Evolutionary conservation across 2,797 vertebrate genomes (phyloP).

Genomic region (Coranthus polyacanthus): DNA sequence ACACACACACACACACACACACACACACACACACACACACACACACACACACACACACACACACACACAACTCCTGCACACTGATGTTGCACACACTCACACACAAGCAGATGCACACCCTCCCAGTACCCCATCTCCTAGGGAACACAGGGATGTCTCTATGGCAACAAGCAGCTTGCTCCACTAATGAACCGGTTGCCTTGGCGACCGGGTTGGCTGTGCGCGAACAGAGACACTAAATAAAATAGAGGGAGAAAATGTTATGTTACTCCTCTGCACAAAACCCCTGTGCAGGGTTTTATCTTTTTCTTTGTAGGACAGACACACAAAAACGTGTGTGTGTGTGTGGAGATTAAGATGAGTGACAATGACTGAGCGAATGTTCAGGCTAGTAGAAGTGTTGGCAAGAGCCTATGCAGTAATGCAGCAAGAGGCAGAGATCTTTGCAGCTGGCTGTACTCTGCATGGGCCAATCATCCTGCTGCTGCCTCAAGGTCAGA

Average conservation of each 20-base stretch:
- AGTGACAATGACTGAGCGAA: conserved; percentile 46
- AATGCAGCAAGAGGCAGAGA: conserved; percentile 38
- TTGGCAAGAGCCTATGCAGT: conserved; percentile 17
- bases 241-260: conserved; percentile 66
- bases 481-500: conserved; percentile 73
- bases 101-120: conserved; percentile 53
- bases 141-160: conserved; percentile 84
- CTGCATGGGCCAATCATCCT: conserved; percentile 41
- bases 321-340: conserved; percentile 14
- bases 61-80: not conserved
- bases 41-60: not conserved
- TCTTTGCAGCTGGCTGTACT: conserved; percentile 55
- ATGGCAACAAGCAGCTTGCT: conserved; percentile 88
- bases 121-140: conserved; percentile 76
- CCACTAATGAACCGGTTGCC: conserved; percentile 86
- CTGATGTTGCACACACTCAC: conserved; percentile 22
- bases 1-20: conserved; percentile 4
- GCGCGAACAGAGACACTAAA: conserved; percentile 70
- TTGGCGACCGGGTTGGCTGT: conserved; percentile 84
- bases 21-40: not conserved
- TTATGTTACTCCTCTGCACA: conserved; percentile 68
- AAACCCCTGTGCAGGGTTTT: conserved; percentile 28
- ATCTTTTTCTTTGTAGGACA: conserved; percentile 31
- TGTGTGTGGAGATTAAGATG: conserved; percentile 39
- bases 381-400: not conserved